Conservation (phyloP, 2,113 vertebrate species). For the Bothrops jararaca region DNA sequence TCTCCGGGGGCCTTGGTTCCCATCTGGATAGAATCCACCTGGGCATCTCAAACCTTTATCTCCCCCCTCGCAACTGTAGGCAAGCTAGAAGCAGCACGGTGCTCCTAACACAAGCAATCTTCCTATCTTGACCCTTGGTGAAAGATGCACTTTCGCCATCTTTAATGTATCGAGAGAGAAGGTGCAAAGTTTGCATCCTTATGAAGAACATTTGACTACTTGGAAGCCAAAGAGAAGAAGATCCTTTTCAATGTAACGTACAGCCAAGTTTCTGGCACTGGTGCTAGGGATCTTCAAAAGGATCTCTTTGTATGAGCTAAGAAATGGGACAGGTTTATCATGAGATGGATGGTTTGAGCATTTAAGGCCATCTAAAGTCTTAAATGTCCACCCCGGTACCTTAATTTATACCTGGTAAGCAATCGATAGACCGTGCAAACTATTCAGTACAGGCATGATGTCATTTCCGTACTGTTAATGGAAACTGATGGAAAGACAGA, state of each 20-base stretch:
- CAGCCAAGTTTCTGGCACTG: background rate
- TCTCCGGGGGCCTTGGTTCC: too few species aligned
- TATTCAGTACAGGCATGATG: background rate
- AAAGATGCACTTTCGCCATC: background rate
- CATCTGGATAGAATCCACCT: too few species aligned
- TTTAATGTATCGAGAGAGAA: background rate
- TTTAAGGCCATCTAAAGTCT: background rate
- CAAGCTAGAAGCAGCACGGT: too few species aligned
- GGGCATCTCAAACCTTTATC: too few species aligned
- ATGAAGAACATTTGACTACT: background rate
- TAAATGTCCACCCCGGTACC: background rate
- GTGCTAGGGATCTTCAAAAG: background rate
- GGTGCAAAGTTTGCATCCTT: background rate
- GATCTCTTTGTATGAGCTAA: background rate
- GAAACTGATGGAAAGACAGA: background rate
- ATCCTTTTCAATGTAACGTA: background rate
- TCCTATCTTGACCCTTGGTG: background rate
- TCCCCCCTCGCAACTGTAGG: too few species aligned
- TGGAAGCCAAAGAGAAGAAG: background rate
- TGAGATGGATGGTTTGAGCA: background rate
- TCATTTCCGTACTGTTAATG: background rate
- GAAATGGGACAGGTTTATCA: background rate
- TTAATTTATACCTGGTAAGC: background rate
- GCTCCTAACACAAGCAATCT: too few species aligned
- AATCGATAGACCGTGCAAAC: background rate